Percentiles rank a stretch among this genome's conserved stretches.
phyloP scores from a whole-genome alignment of 2,797 vertebrate genomes.

The Rhabdomys pumilio region DNA sequence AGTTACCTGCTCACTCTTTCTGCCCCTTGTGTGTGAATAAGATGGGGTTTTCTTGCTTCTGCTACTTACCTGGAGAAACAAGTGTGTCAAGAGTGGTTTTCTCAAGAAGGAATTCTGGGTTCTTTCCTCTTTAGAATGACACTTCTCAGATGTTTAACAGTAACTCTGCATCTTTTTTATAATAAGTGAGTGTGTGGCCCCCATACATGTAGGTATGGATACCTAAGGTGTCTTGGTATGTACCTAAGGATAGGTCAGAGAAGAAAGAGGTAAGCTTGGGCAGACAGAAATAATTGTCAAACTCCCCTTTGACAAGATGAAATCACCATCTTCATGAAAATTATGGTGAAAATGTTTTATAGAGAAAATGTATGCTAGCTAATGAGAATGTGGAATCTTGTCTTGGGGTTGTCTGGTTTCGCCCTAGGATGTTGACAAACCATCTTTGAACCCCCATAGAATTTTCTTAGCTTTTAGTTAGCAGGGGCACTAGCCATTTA shows the following conservation, averaged over 20 bases:
- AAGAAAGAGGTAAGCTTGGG: not conserved
- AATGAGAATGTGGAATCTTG: not conserved
- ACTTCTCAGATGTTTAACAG: not conserved
- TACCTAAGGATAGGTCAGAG: not conserved
- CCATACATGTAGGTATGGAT: not conserved
- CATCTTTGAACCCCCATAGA: not conserved
- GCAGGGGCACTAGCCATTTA: not conserved
- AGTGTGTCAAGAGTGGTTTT: not conserved
- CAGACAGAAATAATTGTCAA: not conserved
- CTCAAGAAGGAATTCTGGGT: not conserved
- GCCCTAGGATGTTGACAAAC: not conserved
- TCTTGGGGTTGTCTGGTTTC: too few relatives aligned
- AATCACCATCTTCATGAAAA: not conserved
- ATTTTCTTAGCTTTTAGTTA: not conserved
- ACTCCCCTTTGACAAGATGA: not conserved
- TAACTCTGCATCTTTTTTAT: not conserved
- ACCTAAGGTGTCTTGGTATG: not conserved
- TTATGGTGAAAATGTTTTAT: not conserved
- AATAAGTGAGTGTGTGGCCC: not conserved
- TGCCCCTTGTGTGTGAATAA: not conserved
- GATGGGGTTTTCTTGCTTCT: not conserved
- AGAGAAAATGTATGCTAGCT: not conserved
- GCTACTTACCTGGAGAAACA: not conserved
- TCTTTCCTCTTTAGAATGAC: not conserved
- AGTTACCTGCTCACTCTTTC: not conserved